phyloP scores from a whole-genome alignment of 2,113 vertebrate genomes.

The Noturus placidus region DNA sequence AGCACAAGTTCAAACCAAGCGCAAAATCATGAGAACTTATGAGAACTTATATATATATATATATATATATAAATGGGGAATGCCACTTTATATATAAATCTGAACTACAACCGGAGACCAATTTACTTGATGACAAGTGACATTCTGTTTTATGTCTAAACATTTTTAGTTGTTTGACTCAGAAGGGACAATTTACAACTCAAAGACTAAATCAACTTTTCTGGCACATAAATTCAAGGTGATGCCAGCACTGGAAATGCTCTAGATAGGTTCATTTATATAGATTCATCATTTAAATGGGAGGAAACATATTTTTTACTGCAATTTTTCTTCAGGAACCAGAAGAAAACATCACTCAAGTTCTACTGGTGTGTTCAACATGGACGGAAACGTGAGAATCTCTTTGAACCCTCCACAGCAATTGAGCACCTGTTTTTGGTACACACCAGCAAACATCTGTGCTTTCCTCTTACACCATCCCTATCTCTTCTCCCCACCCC shows the following conservation, averaged over 20 bases:
- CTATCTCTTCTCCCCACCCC: conserved; percentile 34
- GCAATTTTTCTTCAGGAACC: conserved; percentile 33
- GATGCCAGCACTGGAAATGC: conserved; percentile 13
- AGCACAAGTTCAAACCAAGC: conserved; percentile 62
- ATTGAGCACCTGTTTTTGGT: conserved; percentile 71
- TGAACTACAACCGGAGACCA: conserved; percentile 60
- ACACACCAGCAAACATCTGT: conserved; percentile 58
- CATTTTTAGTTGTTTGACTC: conserved; percentile 35
- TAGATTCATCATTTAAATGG: not conserved
- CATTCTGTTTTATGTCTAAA: conserved; percentile 52
- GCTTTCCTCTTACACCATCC: conserved; percentile 22
- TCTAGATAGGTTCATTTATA: not conserved
- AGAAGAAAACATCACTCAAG: conserved; percentile 34
- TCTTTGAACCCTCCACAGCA: conserved; percentile 56
- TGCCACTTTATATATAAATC: too few species aligned
- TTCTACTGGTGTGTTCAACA: conserved; percentile 45
- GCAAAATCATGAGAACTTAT: conserved; percentile 59
- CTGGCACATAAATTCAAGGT: conserved; percentile 33
- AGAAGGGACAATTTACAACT: conserved; percentile 56
- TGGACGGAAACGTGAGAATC: conserved; percentile 56
- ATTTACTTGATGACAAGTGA: conserved; percentile 63
- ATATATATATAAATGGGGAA: too few species aligned
- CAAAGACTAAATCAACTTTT: conserved; percentile 58
- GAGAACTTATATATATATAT: too few species aligned
- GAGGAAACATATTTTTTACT: conserved; percentile 28